A percentile compares a stretch with the other conserved stretches of the same genome.
These are phyloP conservation scores for Cephalotes varians DNA, from an alignment of 2,888 invertebrate species.

Conservation along the genomic window DNA sequence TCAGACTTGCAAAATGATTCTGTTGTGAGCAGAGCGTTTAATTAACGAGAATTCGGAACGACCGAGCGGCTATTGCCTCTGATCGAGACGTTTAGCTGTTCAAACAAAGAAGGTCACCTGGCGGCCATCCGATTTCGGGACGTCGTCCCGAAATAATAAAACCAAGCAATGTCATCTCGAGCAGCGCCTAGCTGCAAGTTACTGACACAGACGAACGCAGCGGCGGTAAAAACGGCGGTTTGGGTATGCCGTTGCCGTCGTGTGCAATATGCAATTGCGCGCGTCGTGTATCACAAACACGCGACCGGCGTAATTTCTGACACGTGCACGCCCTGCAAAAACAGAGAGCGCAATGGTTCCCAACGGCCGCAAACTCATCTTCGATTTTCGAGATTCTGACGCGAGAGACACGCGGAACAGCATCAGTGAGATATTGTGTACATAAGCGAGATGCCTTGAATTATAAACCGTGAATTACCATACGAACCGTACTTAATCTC, in stretches of 20 bases:
- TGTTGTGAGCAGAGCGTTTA: constrained; percentile 22
- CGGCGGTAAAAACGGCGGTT: not conserved
- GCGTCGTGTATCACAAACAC: constrained; percentile 36
- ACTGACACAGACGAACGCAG: not conserved
- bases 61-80: constrained; percentile 9
- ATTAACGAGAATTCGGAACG: constrained; percentile 29
- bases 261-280: constrained; percentile 30
- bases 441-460: not conserved
- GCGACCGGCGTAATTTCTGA: constrained; percentile 26
- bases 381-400: constrained; percentile 27
- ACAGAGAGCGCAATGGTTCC: not conserved
- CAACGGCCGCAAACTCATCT: constrained; percentile 6
- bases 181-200: not conserved
- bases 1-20: constrained; percentile 30
- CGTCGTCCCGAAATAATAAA: constrained; percentile 1
- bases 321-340: constrained; percentile 43
- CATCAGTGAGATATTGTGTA: not conserved
- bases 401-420: not conserved
- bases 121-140: not conserved
- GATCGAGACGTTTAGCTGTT: constrained; percentile 35
- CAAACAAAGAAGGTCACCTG: constrained; percentile 21
- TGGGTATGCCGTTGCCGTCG: not conserved
- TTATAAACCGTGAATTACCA: not conserved
- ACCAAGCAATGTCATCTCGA: constrained; percentile 3
- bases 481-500: not conserved